These are phyloP conservation scores for Nephrotoma flavescens DNA, from an alignment of 2,888 invertebrate genomes.

Conservation along the genomic window DNA sequence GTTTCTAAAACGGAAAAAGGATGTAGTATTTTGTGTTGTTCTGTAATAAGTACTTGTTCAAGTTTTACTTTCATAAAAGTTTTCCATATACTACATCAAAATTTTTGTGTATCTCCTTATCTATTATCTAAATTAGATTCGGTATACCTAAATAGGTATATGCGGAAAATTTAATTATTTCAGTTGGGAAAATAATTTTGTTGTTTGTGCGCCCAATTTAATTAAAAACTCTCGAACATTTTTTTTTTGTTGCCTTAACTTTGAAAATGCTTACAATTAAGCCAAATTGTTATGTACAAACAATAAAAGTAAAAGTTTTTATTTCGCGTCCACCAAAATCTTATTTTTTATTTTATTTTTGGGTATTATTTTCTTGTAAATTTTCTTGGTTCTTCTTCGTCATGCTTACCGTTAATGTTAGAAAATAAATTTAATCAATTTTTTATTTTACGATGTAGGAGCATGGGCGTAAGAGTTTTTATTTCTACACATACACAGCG, in stretches of 20 bases:
- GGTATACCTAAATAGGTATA: neutral
- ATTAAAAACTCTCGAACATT: too few species aligned
- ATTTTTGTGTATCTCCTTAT: neutral
- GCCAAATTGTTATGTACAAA: neutral
- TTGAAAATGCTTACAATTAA: too few species aligned
- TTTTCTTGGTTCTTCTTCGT: too few species aligned
- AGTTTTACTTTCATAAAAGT: neutral
- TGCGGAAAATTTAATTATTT: neutral
- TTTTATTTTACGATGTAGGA: too few species aligned
- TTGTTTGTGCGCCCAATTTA: too few species aligned
- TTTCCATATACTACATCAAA: neutral
- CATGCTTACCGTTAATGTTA: too few species aligned
- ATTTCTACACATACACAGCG: too few species aligned
- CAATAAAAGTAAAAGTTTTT: neutral
- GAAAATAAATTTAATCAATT: too few species aligned
- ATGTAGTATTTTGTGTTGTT: neutral
- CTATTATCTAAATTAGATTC: neutral
- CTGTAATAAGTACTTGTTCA: too few species aligned
- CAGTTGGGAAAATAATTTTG: neutral
- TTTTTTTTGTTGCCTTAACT: too few species aligned
- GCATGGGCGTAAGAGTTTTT: too few species aligned
- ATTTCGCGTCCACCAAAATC: neutral
- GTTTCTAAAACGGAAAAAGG: neutral
- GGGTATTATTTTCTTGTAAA: neutral
- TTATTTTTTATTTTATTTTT: neutral